Percentiles rank a stretch among this genome's conserved stretches.
phyloP scores from a whole-genome alignment of 2,797 vertebrate species.

The Myotis pilosus region DNA sequence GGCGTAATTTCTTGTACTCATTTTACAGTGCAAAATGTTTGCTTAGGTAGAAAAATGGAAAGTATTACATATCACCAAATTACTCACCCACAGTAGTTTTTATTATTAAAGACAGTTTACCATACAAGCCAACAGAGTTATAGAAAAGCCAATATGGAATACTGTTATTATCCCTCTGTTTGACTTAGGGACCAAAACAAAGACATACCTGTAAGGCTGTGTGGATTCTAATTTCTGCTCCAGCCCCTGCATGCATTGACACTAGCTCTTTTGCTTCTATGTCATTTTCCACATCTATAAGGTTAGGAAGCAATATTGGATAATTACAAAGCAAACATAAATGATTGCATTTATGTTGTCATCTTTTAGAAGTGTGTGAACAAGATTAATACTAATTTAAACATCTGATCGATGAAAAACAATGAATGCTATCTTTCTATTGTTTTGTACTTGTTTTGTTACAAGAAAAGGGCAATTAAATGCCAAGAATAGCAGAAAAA shows the following conservation, averaged over 20 bases:
- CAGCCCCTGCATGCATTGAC: background rate
- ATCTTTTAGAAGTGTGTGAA: constrained; percentile 44
- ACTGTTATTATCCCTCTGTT: constrained; percentile 24
- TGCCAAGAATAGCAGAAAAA: constrained; percentile 53
- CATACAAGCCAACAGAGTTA: background rate
- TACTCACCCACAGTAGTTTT: constrained; percentile 30
- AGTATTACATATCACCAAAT: background rate
- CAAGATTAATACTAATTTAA: constrained; percentile 66
- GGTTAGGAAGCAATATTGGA: constrained; percentile 34
- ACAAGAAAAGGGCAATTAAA: constrained; percentile 59
- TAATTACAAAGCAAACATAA: constrained; percentile 60
- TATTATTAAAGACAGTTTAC: constrained; percentile 48
- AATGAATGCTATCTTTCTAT: constrained; percentile 50
- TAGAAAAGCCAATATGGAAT: constrained; percentile 26
- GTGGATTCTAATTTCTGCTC: constrained; percentile 35
- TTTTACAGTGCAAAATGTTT: constrained; percentile 35
- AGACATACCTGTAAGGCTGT: background rate
- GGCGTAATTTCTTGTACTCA: background rate
- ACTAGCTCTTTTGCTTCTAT: background rate
- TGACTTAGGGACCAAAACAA: constrained; percentile 31
- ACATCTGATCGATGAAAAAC: constrained; percentile 63
- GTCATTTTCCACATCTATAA: constrained; percentile 50
- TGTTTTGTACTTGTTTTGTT: constrained; percentile 46
- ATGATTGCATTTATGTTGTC: constrained; percentile 47
- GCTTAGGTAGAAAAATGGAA: constrained; percentile 6